Conservation (phyloP, 2,888 invertebrate genomes). For the Prosopocoilus inquinatus region DNA sequence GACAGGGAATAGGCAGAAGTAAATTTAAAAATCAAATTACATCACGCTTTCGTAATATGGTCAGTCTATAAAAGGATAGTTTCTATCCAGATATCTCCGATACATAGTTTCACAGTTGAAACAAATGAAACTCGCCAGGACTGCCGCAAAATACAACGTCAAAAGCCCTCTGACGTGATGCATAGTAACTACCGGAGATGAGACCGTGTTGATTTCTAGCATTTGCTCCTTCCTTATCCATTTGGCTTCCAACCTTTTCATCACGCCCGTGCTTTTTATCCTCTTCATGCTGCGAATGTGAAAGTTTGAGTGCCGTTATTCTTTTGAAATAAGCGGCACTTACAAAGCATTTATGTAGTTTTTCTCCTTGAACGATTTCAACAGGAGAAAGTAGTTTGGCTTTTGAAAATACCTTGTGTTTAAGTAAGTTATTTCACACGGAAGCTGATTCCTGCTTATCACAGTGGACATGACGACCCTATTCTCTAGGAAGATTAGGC, state of each 20-base stretch:
- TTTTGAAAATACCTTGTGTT: slow-evolving; percentile 32
- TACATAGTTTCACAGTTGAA: no score
- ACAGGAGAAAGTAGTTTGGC: slow-evolving; percentile 36
- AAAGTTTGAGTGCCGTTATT: background rate
- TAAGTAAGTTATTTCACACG: slow-evolving; percentile 34
- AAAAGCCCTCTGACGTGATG: slow-evolving; percentile 40
- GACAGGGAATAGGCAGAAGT: no score
- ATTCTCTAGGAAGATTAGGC: slow-evolving; percentile 46
- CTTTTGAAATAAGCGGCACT: slow-evolving; percentile 4
- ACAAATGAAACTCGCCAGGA: no score
- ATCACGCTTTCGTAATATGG: no score
- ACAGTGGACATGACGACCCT: slow-evolving; percentile 42
- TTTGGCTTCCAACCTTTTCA: slow-evolving; percentile 45
- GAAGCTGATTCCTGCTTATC: slow-evolving; percentile 29
- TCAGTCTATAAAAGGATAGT: no score
- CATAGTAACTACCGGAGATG: slow-evolving; percentile 37
- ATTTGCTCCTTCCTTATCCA: slow-evolving; percentile 37
- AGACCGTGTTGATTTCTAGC: slow-evolving; percentile 1
- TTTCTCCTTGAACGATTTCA: slow-evolving; percentile 29
- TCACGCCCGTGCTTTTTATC: slow-evolving; percentile 45
- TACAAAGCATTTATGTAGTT: slow-evolving; percentile 23
- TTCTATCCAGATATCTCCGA: no score
- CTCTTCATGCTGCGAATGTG: slow-evolving; percentile 41
- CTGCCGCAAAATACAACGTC: slow-evolving; percentile 17
- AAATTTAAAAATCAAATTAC: no score